Conservation (phyloP, 2,113 vertebrate species). For the Albula glossodonta region DNA sequence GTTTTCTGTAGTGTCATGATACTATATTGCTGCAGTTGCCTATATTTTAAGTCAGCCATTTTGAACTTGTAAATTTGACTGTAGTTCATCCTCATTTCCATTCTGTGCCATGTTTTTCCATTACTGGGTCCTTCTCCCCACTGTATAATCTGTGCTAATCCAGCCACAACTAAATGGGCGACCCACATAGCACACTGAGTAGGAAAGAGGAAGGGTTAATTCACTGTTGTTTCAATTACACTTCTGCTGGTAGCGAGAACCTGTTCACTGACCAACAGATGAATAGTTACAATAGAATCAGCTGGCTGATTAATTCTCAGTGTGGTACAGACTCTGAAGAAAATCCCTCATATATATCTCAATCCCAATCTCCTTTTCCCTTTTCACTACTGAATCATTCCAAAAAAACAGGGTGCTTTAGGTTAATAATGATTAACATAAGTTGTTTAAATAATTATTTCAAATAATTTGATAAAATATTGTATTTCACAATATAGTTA, state of each 20-base stretch:
- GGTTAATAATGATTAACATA: too few relatives aligned
- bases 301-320: neutral
- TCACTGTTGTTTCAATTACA: neutral
- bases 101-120: neutral
- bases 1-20: too few relatives aligned
- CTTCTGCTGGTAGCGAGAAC: neutral
- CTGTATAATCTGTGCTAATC: neutral
- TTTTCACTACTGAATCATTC: neutral
- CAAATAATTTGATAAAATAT: too few relatives aligned
- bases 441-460: too few relatives aligned
- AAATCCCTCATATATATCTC: neutral
- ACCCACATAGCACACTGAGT: too few relatives aligned
- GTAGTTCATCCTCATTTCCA: neutral
- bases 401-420: too few relatives aligned
- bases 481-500: too few relatives aligned
- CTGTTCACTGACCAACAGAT: neutral
- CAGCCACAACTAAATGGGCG: neutral
- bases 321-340: neutral
- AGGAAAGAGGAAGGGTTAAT: neutral
- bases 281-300: neutral
- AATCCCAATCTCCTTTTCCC: neutral
- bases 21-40: too few relatives aligned
- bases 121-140: neutral
- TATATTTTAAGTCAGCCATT: neutral
- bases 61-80: neutral